Base-by-base conservation (phyloP, 2,797 vertebrate genomes). In the Lepus oiostolus region DNA sequence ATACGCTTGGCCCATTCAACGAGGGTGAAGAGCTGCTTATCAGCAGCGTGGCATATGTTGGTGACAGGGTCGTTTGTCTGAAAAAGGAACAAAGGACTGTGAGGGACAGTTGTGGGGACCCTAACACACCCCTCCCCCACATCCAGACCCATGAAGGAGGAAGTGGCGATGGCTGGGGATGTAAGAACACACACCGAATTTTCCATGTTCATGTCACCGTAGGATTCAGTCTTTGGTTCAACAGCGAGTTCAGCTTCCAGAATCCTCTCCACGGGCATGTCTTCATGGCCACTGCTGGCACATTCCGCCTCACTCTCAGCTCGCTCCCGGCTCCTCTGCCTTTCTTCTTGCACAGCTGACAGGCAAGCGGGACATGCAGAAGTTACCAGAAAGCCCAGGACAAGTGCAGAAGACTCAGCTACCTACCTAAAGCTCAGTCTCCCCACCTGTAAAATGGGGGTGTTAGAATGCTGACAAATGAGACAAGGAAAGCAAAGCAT, bases 1-100 rank as follows among this genome's bases (percentile, higher is more conserved):
- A 99, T 99, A 97, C 99, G 98, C 97, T 99, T 99, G 97, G 99
- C 99, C 99, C 99, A 99, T 97, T 99, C 99, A 0, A 99, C 99
- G 0, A 99, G 98, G 0, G 99, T 99, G 96, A 99, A 99, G 65
- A 99, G 99, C 98, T 99, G 99, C 95, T 99, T 99, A 97, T 99
- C 99, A 0, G 99, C 99, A 0, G 99, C 99, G 0, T 99, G 99
- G 97, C 99, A 99, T 97, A 99, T 99, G 95, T 99, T 99, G 94
- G 99, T 99, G 96, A 99, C 99, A 0, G 99, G 99, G 97, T 99
- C 99, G 0, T 99, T 99, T 10, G 99, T 99, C 99, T 99, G 88
- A n/a, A 94, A 30, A 75, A 93, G 76, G 35, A 96, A 70, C 0
- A 0, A 47, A 26, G 13, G 11, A 28, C 47, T 5, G 1, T 85